These are phyloP conservation scores for Slavum lentiscoides DNA, from an alignment of 2,888 invertebrate species.

Conservation along the genomic window DNA sequence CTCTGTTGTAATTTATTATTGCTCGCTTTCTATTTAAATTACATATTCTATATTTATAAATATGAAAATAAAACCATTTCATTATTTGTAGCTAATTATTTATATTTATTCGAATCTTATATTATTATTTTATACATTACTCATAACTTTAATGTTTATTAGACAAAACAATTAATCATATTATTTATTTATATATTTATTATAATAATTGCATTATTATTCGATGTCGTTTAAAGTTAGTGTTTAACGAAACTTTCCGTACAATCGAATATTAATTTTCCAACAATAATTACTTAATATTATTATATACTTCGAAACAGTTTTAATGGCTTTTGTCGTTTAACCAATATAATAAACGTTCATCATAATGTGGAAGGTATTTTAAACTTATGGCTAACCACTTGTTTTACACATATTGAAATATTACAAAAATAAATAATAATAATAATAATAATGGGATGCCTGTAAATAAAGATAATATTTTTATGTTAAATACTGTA, in stretches of 20 bases:
- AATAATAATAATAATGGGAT: constrained; percentile 12
- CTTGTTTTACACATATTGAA: constrained; percentile 8
- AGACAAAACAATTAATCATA: constrained; percentile 11
- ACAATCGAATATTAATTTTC: not conserved
- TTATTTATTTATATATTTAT: constrained; percentile 30
- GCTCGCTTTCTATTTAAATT: not conserved
- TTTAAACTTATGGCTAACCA: constrained; percentile 13
- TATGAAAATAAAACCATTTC: not conserved
- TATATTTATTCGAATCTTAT: constrained; percentile 23
- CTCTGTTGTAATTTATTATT: not conserved
- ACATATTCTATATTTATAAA: not conserved
- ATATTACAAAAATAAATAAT: not conserved
- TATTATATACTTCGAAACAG: constrained; percentile 12
- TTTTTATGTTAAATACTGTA: not conserved
- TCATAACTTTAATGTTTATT: not conserved
- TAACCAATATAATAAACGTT: constrained; percentile 12
- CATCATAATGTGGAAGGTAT: not conserved
- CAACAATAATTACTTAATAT: constrained; percentile 2
- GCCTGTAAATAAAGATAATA: constrained; percentile 33
- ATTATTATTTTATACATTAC: constrained; percentile 8
- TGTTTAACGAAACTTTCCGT: constrained; percentile 23
- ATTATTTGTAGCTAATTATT: not conserved
- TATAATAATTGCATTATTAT: constrained; percentile 1
- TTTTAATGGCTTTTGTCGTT: not conserved
- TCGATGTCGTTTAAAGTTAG: constrained; percentile 4